These are phyloP conservation scores for Apamea anceps DNA, from an alignment of 2,888 invertebrate species.

Conservation along the genomic window DNA sequence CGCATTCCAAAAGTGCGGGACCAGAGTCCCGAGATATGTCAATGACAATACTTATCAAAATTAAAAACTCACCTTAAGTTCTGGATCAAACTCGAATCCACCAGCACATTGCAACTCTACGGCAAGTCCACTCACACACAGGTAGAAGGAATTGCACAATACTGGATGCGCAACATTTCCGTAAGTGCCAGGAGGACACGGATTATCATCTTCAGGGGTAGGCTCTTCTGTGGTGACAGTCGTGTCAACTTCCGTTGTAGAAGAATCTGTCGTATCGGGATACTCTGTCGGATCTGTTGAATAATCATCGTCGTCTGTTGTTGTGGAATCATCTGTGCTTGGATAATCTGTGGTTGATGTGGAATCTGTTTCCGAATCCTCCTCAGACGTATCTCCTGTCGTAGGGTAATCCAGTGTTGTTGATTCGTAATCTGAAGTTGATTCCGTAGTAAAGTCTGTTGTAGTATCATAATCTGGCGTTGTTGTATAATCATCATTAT, in stretches of 20 bases:
- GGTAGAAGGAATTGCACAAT: constrained; percentile 70
- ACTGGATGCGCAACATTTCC: constrained; percentile 73
- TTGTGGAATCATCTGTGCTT: not conserved
- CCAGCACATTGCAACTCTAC: constrained; percentile 67
- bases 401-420: constrained; percentile 3
- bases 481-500: not conserved
- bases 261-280: not conserved
- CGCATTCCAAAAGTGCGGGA: too few species aligned
- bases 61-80: constrained; percentile 53
- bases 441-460: constrained; percentile 1
- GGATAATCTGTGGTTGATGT: not conserved
- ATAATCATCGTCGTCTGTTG: not conserved
- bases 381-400: not conserved
- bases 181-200: constrained; percentile 65
- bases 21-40: too few species aligned
- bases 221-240: constrained; percentile 36
- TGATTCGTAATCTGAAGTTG: constrained; percentile 17
- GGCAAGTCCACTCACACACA: constrained; percentile 70
- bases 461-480: constrained; percentile 3
- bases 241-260: constrained; percentile 13
- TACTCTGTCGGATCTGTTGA: not conserved
- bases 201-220: constrained; percentile 34
- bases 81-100: constrained; percentile 70
- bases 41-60: not conserved
- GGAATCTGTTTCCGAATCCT: not conserved